phyloP scores from a whole-genome alignment of 1,140 invertebrate species.

The Orius insidiosus region DNA sequence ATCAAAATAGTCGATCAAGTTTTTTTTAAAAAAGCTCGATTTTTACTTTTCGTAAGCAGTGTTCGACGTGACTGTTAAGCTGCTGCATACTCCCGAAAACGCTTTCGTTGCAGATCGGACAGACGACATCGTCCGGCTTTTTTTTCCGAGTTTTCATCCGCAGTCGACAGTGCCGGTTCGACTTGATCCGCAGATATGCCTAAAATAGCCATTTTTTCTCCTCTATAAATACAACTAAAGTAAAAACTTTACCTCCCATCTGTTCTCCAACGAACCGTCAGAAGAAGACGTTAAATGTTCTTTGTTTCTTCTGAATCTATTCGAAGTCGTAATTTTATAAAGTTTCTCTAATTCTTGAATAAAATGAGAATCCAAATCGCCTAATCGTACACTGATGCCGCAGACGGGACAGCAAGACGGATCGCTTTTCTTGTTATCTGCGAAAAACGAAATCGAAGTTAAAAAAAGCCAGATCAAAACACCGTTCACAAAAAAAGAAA shows the following conservation, averaged over 20 bases:
- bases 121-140: conserved; percentile 47
- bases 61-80: conserved; percentile 58
- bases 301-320: conserved; percentile 25
- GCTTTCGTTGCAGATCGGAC: conserved; percentile 57
- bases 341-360: conserved; percentile 57
- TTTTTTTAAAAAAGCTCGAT: neutral
- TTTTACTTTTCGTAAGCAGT: conserved; percentile 44
- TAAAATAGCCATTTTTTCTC: conserved; percentile 26
- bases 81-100: conserved; percentile 43
- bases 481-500: no score
- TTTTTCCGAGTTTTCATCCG: conserved; percentile 44
- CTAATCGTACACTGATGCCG: conserved; percentile 49
- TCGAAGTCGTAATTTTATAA: conserved; percentile 37
- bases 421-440: conserved; percentile 25
- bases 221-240: conserved; percentile 17
- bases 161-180: conserved; percentile 56
- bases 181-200: conserved; percentile 65
- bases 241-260: conserved; percentile 61
- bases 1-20: conserved; percentile 4
- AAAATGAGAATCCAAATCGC: conserved; percentile 59
- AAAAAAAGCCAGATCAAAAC: no score
- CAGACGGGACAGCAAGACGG: conserved; percentile 61
- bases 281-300: conserved; percentile 31
- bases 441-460: neutral
- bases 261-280: conserved; percentile 45